A percentile compares a stretch with the other conserved stretches of the same genome.
Conservation (phyloP, 2,888 invertebrate genomes). For the Beris chalybata region DNA sequence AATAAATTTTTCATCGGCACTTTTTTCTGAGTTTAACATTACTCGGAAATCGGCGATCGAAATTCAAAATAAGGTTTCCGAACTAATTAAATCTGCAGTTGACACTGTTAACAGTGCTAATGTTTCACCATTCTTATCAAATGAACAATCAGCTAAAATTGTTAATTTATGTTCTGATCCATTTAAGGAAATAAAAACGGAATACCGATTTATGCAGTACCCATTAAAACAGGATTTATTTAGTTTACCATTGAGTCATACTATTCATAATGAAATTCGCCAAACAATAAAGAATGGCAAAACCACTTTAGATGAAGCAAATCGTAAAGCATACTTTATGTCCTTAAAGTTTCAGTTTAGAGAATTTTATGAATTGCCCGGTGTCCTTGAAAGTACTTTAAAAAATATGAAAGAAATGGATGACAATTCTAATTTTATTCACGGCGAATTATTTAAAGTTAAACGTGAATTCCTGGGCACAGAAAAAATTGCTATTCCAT, state of each 20-base stretch:
- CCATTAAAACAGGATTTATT: no score
- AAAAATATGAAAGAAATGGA: neutral
- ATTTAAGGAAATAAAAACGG: neutral
- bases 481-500: slow-evolving; percentile 24
- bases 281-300: neutral
- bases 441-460: slow-evolving; percentile 16
- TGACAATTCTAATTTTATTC: neutral
- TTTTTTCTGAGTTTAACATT: neutral
- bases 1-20: neutral
- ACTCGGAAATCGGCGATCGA: neutral
- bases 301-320: neutral
- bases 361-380: slow-evolving; percentile 25
- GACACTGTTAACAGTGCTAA: no score
- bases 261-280: no score
- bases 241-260: neutral
- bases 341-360: slow-evolving; percentile 21
- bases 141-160: neutral
- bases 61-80: neutral
- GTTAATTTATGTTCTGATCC: slow-evolving; percentile 1
- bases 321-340: neutral
- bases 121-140: no score
- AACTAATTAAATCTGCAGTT: neutral
- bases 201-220: no score
- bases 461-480: slow-evolving; percentile 1
- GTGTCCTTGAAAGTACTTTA: slow-evolving; percentile 6